Percentiles rank a stretch among this genome's conserved stretches.
These are phyloP conservation scores for Microctonus brassicae DNA, from an alignment of 2,888 invertebrate genomes.

Conservation along the genomic window DNA sequence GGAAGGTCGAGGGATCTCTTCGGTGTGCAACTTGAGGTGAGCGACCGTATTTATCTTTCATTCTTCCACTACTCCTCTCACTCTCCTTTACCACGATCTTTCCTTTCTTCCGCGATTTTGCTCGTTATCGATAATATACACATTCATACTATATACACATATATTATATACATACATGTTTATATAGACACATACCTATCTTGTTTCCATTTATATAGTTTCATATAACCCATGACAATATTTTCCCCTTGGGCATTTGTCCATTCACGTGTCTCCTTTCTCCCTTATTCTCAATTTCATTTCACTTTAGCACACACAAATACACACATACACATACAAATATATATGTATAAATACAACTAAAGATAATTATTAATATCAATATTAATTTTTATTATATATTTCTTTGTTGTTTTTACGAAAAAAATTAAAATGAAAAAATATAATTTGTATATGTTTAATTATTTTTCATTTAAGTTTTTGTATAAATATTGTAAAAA, in stretches of 20 bases:
- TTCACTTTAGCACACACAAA: background rate
- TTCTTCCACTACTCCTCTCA: background rate
- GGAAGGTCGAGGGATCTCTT: constrained; percentile 74
- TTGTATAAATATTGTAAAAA: too few species aligned
- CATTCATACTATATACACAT: background rate
- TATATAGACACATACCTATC: background rate
- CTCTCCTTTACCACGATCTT: constrained; percentile 19
- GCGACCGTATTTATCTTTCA: constrained; percentile 42
- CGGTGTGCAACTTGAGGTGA: constrained; percentile 76
- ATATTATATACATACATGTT: too few species aligned
- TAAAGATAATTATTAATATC: too few species aligned
- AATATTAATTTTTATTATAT: too few species aligned
- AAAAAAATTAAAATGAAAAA: too few species aligned
- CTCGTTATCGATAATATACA: constrained; percentile 14
- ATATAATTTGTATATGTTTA: too few species aligned
- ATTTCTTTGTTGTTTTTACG: too few species aligned
- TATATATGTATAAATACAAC: too few species aligned
- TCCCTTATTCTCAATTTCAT: background rate
- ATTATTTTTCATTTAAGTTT: too few species aligned
- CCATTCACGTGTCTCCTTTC: background rate
- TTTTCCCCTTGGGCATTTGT: background rate
- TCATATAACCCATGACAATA: background rate
- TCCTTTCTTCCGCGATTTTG: constrained; percentile 34
- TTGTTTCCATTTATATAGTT: background rate
- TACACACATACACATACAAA: too few species aligned